Evolutionary conservation across 2,888 invertebrate genomes (phyloP).

Genomic region (Orthosia gothica): DNA sequence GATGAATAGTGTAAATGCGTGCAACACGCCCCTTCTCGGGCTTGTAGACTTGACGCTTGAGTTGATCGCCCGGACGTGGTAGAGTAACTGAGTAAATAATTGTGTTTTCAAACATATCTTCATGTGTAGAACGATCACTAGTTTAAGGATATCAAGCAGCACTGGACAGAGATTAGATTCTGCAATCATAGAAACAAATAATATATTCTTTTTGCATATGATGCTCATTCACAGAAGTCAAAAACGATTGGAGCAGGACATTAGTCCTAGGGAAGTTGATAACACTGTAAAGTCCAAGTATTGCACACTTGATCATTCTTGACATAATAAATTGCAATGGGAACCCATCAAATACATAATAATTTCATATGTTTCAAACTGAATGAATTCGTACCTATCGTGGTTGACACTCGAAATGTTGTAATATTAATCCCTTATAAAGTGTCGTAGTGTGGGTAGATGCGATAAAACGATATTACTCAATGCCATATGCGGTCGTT

Average conservation of each 20-base stretch:
- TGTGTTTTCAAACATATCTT: neutral
- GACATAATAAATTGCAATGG: neutral
- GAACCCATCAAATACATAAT: constrained; percentile 25
- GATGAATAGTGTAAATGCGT: constrained; percentile 40
- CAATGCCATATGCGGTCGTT: constrained; percentile 80
- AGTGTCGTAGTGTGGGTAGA: constrained; percentile 78
- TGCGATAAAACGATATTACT: constrained; percentile 79
- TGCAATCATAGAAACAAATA: neutral
- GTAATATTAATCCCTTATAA: constrained; percentile 82
- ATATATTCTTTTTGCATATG: neutral
- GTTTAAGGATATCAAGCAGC: neutral
- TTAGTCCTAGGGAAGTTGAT: neutral
- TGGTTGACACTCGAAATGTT: constrained; percentile 67
- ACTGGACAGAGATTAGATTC: neutral
- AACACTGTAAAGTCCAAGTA: neutral
- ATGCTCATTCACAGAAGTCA: neutral
- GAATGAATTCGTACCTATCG: constrained; percentile 46
- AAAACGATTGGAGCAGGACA: neutral
- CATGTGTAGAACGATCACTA: neutral
- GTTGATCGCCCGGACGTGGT: constrained; percentile 7
- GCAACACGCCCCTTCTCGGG: constrained; percentile 29
- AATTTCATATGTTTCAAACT: constrained; percentile 15
- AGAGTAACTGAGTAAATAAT: neutral
- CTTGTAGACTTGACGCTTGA: constrained; percentile 36
- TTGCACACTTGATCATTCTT: neutral